A percentile compares a stretch with the other conserved stretches of the same genome.
phyloP scores from a whole-genome alignment of 2,113 vertebrate species.

The Amblyornis subalaris region DNA sequence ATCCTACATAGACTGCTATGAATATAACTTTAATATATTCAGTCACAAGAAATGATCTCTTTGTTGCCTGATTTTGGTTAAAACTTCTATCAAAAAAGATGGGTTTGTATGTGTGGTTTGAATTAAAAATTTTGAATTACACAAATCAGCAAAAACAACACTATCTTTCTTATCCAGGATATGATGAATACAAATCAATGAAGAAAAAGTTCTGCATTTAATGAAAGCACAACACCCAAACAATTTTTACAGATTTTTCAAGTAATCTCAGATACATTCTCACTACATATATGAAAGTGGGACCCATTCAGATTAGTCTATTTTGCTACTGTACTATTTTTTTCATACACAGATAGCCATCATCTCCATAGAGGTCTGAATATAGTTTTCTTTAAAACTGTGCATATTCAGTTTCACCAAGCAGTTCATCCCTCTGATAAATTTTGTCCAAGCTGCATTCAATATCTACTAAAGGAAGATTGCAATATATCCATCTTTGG shows the following conservation, averaged over 20 bases:
- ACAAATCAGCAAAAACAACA: neutral
- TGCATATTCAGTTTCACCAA: slow-evolving; percentile 3
- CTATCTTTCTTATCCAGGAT: neutral
- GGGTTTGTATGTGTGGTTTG: neutral
- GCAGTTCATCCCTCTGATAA: neutral
- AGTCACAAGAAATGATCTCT: neutral
- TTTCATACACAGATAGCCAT: neutral
- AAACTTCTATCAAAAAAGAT: neutral
- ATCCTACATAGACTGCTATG: neutral
- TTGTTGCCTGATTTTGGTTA: neutral
- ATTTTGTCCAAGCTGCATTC: neutral
- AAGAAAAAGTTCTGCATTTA: neutral
- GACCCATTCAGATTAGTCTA: neutral
- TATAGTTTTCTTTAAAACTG: neutral
- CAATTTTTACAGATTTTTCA: neutral
- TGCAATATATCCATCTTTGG: neutral
- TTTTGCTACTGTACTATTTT: neutral
- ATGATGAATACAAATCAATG: neutral
- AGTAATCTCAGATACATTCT: neutral
- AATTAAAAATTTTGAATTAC: neutral
- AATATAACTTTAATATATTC: neutral
- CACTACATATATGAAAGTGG: neutral
- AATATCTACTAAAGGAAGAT: neutral
- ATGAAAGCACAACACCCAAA: neutral
- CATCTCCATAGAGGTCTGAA: neutral